Evolutionary conservation across 2,113 vertebrate genomes (phyloP), one percentile per base, ranked within the genome.

Genomic region (Cynocephalus volans): DNA sequence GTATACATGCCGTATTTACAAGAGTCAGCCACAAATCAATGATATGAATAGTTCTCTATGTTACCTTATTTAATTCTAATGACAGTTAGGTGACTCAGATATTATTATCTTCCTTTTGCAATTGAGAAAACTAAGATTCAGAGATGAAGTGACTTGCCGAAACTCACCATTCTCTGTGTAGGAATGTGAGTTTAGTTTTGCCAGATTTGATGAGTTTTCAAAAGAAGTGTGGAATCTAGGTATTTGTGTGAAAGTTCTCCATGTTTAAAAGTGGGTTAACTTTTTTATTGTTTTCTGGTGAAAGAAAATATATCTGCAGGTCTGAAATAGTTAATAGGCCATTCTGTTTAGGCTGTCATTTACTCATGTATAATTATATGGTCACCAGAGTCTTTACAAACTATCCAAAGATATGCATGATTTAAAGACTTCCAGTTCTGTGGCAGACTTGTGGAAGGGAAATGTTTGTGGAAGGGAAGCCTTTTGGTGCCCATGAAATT

Each of bases 171-270:
- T 96, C 17, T 95, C 41, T 91, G 5, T 73, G 45, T 64, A 93
- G 69, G 13, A 82, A 88, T 52, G 15, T 45, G 13, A 77, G 13
- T 90, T 90, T 88, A 75, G 9, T 96, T 84, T 72, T 93, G 21
- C 1, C 31, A 72, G 33, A 41, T 93, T 96, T 93, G 3, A 80
- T 50, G 5, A 76, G 6, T 88, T 93, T 75, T n/a, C 54, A 72
- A 96, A 82, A 52, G 8, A 93, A 80, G 2, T 58, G 1, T 72
- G 13, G 45, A 70, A 88, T 28, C 9, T 65, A 80, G 4, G 8
- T 62, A 9, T 85, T 90, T 84, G 14, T 75, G 6, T 81, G 19
- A 85, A 92, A 95, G 1, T 58, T 94, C 23, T 62, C 9, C 28
- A 41, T 92, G 18, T 77, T 91, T 88, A 93, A 86, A 92, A 50